A percentile compares a stretch with the other conserved stretches of the same genome.
phyloP scores from a whole-genome alignment of 1,140 invertebrate species.

The Laupala kohalensis region DNA sequence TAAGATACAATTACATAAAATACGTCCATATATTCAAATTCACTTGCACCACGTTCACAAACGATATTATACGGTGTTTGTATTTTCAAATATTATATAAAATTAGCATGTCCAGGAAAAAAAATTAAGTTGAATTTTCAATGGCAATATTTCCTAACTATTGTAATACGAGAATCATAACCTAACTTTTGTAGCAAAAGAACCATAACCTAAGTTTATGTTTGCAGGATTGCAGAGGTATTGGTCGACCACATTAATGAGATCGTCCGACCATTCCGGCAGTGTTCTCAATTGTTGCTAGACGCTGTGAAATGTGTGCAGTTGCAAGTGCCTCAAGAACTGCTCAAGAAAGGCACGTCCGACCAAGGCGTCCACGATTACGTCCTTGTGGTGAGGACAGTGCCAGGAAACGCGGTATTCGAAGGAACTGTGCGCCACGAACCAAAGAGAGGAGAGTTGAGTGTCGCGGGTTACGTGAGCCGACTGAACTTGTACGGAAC shows the following conservation, averaged over 20 bases:
- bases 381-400: conserved; percentile 46
- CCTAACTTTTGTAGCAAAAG: too few species aligned
- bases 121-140: too few species aligned
- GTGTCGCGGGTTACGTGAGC: conserved; percentile 51
- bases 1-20: too few species aligned
- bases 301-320: conserved; percentile 39
- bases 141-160: too few species aligned
- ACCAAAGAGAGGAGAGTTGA: conserved; percentile 20
- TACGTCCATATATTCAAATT: too few species aligned
- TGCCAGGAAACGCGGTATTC: conserved; percentile 57
- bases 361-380: conserved; percentile 36
- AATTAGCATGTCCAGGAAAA: too few species aligned
- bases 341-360: conserved; percentile 9
- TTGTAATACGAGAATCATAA: too few species aligned
- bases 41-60: too few species aligned
- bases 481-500: conserved; percentile 68
- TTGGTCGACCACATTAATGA: conserved; percentile 48
- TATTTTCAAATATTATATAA: too few species aligned
- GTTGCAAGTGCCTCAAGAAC: conserved; percentile 23
- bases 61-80: too few species aligned
- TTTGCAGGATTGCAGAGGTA: conserved; percentile 21
- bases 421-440: conserved; percentile 49
- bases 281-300: conserved; percentile 41
- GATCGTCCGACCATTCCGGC: conserved; percentile 29
- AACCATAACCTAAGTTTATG: background rate